phyloP scores from a whole-genome alignment of 2,888 invertebrate genomes.

The Nymphalis polychloros region DNA sequence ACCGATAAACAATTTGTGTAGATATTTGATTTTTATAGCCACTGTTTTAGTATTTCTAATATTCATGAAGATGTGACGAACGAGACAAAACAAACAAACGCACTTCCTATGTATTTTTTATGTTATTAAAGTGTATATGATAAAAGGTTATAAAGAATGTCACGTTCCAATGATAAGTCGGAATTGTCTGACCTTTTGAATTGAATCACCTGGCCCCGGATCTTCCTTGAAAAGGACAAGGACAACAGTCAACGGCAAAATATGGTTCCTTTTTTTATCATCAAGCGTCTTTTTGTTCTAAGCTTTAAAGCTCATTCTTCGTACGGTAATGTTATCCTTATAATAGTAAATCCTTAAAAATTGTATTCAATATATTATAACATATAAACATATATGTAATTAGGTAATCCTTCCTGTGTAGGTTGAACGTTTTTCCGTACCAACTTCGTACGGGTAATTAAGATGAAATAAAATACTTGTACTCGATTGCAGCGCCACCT shows the following conservation, averaged over 20 bases:
- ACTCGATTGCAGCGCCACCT: too few species aligned
- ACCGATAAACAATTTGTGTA: not conserved
- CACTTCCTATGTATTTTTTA: slow-evolving; percentile 27
- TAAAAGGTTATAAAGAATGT: slow-evolving; percentile 20
- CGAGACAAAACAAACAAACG: not conserved
- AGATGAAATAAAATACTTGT: too few species aligned
- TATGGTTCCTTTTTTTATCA: slow-evolving; percentile 10
- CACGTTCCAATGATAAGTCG: slow-evolving; percentile 28
- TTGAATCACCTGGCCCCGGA: slow-evolving; percentile 28
- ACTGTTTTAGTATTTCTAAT: too few species aligned
- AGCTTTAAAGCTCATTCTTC: not conserved
- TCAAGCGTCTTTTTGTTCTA: slow-evolving; percentile 8
- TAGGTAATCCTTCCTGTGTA: too few species aligned
- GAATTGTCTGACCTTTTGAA: slow-evolving; percentile 26
- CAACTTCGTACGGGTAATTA: too few species aligned
- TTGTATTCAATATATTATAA: too few species aligned
- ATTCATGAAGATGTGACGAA: too few species aligned
- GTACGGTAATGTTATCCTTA: not conserved
- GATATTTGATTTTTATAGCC: not conserved
- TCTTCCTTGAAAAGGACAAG: slow-evolving; percentile 30
- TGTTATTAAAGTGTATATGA: slow-evolving; percentile 2
- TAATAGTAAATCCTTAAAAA: too few species aligned
- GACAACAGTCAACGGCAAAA: slow-evolving; percentile 6
- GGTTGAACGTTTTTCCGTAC: too few species aligned
- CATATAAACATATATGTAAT: too few species aligned